Evolutionary conservation across 2,888 invertebrate species (phyloP).

Genomic region (Ornithoptera alexandrae): DNA sequence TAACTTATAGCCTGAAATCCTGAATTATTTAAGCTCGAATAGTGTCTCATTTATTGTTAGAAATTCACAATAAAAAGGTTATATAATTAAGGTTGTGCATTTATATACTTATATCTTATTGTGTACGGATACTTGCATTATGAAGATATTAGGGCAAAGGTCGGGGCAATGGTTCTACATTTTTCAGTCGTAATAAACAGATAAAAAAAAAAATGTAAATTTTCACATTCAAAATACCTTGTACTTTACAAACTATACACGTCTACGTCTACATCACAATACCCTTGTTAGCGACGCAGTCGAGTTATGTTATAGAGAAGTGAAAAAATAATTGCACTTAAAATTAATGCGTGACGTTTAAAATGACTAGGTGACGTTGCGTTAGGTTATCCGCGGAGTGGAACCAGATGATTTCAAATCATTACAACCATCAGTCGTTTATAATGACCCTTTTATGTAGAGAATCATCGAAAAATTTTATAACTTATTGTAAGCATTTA

Average conservation of each 20-base stretch:
- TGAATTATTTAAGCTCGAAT: too few relatives aligned
- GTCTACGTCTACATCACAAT: constrained; percentile 28
- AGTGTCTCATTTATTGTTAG: too few relatives aligned
- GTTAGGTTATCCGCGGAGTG: background rate
- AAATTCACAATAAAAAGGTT: too few relatives aligned
- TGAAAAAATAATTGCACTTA: constrained; percentile 13
- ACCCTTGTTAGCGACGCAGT: constrained; percentile 20
- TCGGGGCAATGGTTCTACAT: background rate
- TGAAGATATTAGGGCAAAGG: background rate
- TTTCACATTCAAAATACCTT: background rate
- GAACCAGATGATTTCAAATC: background rate
- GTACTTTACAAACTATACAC: background rate
- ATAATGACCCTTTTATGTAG: too few relatives aligned
- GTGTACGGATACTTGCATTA: constrained; percentile 5
- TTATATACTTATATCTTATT: background rate
- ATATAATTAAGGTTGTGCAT: too few relatives aligned
- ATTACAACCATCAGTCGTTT: too few relatives aligned
- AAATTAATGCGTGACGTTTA: constrained; percentile 33
- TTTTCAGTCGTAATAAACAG: background rate
- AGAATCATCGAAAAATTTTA: too few relatives aligned
- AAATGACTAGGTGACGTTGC: constrained; percentile 41
- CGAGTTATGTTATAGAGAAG: constrained; percentile 17
- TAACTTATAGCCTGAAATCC: too few relatives aligned
- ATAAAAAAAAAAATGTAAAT: background rate
- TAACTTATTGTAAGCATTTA: too few relatives aligned